phyloP scores from a whole-genome alignment of 30 jellyfish, hydroid and myxozoan species.

The Catostylus mosaicus region DNA sequence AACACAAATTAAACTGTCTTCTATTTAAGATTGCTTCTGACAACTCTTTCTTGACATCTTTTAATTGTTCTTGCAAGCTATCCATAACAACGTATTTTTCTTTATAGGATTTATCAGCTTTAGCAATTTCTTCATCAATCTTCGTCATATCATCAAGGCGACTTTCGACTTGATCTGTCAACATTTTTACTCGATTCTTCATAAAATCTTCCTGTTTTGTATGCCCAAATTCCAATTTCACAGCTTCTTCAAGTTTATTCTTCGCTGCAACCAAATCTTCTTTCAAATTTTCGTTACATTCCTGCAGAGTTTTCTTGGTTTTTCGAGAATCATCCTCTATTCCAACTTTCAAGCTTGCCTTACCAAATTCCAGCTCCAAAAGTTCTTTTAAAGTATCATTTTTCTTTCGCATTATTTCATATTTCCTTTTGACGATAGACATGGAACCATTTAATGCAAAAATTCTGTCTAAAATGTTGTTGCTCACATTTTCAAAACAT shows the following conservation, averaged over 20 bases:
- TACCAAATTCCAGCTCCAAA: background rate
- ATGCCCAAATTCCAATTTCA: conserved; percentile 16
- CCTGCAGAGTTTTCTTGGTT: conserved; percentile 4
- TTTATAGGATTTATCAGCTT: conserved; percentile 13
- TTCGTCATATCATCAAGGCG: conserved; percentile 24
- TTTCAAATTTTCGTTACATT: background rate
- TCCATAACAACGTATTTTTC: conserved; percentile 26
- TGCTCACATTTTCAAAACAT: conserved; percentile 34
- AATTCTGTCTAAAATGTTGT: conserved; percentile 20
- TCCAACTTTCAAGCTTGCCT: background rate
- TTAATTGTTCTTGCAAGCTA: conserved; percentile 22
- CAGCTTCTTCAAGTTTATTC: conserved; percentile 15
- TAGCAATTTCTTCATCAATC: conserved; percentile 15
- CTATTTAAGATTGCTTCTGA: conserved; percentile 59
- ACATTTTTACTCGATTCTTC: conserved; percentile 45
- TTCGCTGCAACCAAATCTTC: background rate
- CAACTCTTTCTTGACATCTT: conserved; percentile 42
- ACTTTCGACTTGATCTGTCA: conserved; percentile 36
- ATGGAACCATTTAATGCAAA: background rate
- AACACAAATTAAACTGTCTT: conserved; percentile 43
- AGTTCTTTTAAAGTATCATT: conserved; percentile 28
- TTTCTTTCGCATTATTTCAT: conserved; percentile 4
- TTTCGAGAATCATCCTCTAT: background rate
- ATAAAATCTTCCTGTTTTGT: conserved; percentile 50
- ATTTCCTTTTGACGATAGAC: background rate